Evolutionary conservation across 2,797 vertebrate genomes (phyloP).

Genomic region (Limosa lapponica): DNA sequence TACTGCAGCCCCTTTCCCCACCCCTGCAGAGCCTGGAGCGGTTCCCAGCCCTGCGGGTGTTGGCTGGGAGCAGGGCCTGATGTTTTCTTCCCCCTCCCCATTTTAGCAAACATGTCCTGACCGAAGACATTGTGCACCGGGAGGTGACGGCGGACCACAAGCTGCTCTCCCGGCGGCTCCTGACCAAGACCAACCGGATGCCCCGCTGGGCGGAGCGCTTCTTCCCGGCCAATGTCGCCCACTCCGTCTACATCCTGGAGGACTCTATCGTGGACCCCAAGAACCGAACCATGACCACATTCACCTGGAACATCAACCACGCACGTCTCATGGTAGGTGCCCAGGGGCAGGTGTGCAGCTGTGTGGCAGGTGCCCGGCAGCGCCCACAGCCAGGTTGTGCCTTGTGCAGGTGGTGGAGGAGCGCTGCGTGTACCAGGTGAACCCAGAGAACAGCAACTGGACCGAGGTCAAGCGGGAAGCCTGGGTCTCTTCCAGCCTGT

Average conservation of each 20-base stretch:
- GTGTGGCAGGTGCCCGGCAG: fast-evolving
- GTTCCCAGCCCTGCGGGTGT: neutral
- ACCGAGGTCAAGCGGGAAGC: conserved; percentile 94
- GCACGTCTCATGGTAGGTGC: conserved; percentile 90
- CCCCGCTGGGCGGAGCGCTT: conserved; percentile 94
- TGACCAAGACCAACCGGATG: conserved; percentile 95
- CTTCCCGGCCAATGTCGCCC: conserved; percentile 91
- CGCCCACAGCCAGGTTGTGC: neutral
- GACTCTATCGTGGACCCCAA: conserved; percentile 95
- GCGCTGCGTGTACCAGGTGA: conserved; percentile 88
- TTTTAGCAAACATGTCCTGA: conserved; percentile 94
- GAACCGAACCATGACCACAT: conserved; percentile 92
- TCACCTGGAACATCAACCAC: conserved; percentile 98
- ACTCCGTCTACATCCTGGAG: conserved; percentile 94
- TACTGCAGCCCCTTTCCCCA: fast-evolving
- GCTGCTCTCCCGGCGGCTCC: conserved; percentile 92
- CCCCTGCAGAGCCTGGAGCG: fast-evolving
- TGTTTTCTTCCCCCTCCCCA: neutral
- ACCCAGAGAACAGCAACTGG: conserved; percentile 89
- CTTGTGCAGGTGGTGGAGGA: conserved; percentile 89
- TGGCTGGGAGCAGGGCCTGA: neutral
- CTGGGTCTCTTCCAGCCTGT: conserved; percentile 93
- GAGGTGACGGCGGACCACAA: conserved; percentile 93
- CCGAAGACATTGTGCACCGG: conserved; percentile 93
- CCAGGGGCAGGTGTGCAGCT: fast-evolving